A percentile compares a stretch with the other conserved stretches of the same genome.
Conservation (phyloP, 1,140 invertebrate genomes). For the Drosophila sucinea region DNA sequence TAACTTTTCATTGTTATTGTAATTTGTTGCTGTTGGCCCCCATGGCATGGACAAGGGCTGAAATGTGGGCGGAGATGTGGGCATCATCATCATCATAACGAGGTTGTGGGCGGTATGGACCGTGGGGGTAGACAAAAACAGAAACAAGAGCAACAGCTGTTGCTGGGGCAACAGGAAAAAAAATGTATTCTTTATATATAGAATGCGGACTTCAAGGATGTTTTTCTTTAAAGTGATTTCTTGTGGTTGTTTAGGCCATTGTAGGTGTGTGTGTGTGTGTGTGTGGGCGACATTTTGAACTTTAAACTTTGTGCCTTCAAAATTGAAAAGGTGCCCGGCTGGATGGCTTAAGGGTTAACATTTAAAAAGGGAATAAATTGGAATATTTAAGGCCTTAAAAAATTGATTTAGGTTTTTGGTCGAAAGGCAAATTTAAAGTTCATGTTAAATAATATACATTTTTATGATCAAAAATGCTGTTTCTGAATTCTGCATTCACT, state of each 20-base stretch:
- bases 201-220: slow-evolving; percentile 52
- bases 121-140: slow-evolving; percentile 21
- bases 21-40: slow-evolving; percentile 62
- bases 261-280: neutral
- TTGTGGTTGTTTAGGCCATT: slow-evolving; percentile 51
- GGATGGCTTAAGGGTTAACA: no score
- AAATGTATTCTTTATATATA: neutral
- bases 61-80: neutral
- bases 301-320: neutral
- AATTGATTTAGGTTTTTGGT: no score
- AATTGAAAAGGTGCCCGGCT: no score
- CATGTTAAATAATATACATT: no score
- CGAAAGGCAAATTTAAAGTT: no score
- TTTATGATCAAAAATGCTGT: no score
- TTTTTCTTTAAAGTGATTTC: slow-evolving; percentile 66
- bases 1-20: slow-evolving; percentile 81
- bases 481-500: no score
- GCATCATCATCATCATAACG: neutral
- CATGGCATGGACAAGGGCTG: slow-evolving; percentile 27
- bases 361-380: no score
- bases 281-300: slow-evolving; percentile 5
- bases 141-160: slow-evolving; percentile 66
- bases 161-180: slow-evolving; percentile 57
- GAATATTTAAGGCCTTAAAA: no score
- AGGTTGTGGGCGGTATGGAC: neutral